Evolutionary conservation across 2,888 invertebrate genomes (phyloP), one percentile per base, ranked within the genome.

Genomic region (Nomada hirtipes): DNA sequence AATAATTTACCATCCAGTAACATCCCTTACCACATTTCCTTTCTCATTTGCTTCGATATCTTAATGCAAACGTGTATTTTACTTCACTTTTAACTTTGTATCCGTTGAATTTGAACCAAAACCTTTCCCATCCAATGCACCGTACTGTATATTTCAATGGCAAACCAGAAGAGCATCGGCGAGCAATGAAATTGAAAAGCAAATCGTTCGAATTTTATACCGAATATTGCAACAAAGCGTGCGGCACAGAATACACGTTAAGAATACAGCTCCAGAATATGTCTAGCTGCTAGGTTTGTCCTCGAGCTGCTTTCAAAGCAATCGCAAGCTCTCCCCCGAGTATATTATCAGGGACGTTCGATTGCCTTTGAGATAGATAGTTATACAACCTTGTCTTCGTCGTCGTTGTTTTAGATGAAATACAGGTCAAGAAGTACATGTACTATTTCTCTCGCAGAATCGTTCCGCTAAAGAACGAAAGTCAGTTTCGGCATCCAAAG

Each of bases 401-500:
- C 29, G 26, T 29, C n/a, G 20, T 42, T 44, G 2, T 11, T 1
- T 3, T 9, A n/a, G 47, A 63, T 57, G 71, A 71, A 76, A 72
- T 42, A 18, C 63, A 13, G 42, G 2, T 57, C 57, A 72, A 72
- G 55, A 64, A 50, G 36, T 47, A 13, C 47, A 3, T 15, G 29
- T 67, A 26, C 26, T 26, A 36, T 61, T 15, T 29, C 20, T 29
- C 20, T 55, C 23, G n/a, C 23, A 10, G 10, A 57, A 26, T 53
- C 9, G 59, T 47, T 59, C 20, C n/a, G 11, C 10, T 36, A 20
- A 29, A 15, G 2, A 13, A 20, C 18, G 53, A 42, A 78, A 78
- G 67, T 79, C 79, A 47, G 74, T 75, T 68, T 79, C 63, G 29
- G 18, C 47, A 29, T 60, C 26, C 50, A 71, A 75, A 74, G 69